Percentiles rank a stretch among this genome's conserved stretches.
Conservation (phyloP, 2,888 invertebrate species). For the Drosophila borealis region DNA sequence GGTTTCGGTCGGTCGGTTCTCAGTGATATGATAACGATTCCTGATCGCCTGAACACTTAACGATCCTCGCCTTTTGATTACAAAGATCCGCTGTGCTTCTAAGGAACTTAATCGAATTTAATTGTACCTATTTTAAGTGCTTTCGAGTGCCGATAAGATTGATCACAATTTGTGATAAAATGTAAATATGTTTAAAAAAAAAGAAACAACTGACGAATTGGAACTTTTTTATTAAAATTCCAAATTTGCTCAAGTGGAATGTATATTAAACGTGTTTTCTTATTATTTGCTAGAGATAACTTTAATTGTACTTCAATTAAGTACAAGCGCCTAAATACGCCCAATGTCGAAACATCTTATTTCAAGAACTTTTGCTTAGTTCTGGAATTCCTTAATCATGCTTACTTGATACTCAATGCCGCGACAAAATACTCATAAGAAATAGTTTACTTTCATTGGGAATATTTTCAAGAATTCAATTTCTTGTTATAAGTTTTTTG, state of each 20-base stretch:
- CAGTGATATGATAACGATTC: not conserved
- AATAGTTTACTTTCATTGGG: too few relatives aligned
- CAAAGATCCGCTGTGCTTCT: not conserved
- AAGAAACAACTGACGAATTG: conserved; percentile 3
- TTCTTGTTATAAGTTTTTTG: too few relatives aligned
- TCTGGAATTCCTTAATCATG: too few relatives aligned
- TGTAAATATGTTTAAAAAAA: conserved; percentile 49
- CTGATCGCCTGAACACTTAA: not conserved
- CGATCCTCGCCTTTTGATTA: conserved; percentile 2
- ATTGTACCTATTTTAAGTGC: conserved; percentile 29
- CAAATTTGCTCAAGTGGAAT: not conserved
- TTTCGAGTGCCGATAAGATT: conserved; percentile 37
- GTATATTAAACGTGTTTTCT: not conserved
- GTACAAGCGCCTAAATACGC: too few relatives aligned
- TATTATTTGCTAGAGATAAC: not conserved
- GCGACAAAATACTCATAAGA: too few relatives aligned
- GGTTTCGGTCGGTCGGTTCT: not conserved
- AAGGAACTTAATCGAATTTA: conserved; percentile 34
- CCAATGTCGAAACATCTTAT: too few relatives aligned
- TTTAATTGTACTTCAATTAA: too few relatives aligned
- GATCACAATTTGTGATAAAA: conserved; percentile 27
- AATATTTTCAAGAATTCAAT: too few relatives aligned
- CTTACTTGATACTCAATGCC: too few relatives aligned
- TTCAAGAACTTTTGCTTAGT: too few relatives aligned
- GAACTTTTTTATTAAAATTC: too few relatives aligned